Base-by-base conservation (phyloP, 2,113 vertebrate species). In the Phylloscopus trochilus region DNA sequence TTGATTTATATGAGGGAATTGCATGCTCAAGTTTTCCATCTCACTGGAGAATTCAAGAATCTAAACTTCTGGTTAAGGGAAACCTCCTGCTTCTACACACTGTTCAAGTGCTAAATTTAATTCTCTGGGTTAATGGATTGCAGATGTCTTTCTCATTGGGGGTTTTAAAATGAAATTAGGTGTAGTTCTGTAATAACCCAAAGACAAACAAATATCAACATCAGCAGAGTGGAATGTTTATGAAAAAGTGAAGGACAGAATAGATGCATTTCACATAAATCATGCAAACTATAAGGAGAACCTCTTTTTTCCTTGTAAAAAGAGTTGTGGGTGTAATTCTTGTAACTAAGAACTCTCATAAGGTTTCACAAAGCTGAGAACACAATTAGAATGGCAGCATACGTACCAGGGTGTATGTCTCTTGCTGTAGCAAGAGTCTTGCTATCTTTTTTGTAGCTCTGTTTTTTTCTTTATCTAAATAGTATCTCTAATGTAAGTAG, bases 21-120 rank as follows among this genome's bases (percentile, higher is more conserved):
- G 79, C 60, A 31, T 80, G 87, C 89, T 96, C 78, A 72, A 96
- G 67, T 97, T 96, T 93, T 96, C 96, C 77, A 83, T 97, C 69
- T 96, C 93, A 74, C 90, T 94, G 80, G 95, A 96, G 96, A 96
- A 95, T 96, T 97, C 81, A 97, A 86, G 95, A 97, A 96, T 97
- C 93, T 96, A 91, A 96, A 93, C 92, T 95, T 96, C 89, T 95
- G 92, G 92, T 95, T 93, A 94, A 95, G 95, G 94, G 87, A 93
- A 97, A 95, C 96, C 94, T 95, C 87, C 92, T 83, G 89, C 85
- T 95, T 94, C 91, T 97, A 81, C 76, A 84, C 76, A 82, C 87
- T 93, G 92, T 92, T 95, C 91, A 93, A 96, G 91, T 97, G 96
- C 94, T 94, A 97, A 96, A 97, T 96, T 96, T 96, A 97, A 96